Percentiles rank a stretch among this genome's conserved stretches.
Evolutionary conservation across 2,797 vertebrate genomes (phyloP).

Genomic region (Eulemur coronatus): DNA sequence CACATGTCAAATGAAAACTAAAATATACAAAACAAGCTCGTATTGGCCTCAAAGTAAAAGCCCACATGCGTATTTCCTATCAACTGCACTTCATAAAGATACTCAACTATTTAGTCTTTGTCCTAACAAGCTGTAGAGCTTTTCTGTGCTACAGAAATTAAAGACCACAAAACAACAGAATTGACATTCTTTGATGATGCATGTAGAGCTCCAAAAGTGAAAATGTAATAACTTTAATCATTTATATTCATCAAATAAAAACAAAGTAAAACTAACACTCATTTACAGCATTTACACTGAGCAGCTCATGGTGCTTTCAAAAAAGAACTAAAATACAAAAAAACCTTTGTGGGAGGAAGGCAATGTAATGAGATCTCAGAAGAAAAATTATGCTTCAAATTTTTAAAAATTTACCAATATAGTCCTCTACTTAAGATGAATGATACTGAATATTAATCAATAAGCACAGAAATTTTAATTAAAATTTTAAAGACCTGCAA

Average conservation of each 20-base stretch:
- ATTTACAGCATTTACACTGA: neutral
- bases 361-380: neutral
- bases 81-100: neutral
- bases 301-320: neutral
- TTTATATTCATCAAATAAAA: neutral
- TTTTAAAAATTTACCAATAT: neutral
- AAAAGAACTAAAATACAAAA: neutral
- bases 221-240: constrained; percentile 1
- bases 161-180: neutral
- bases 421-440: neutral
- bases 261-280: constrained; percentile 40
- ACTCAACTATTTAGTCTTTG: neutral
- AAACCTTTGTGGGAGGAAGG: neutral
- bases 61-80: neutral
- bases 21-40: neutral
- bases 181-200: neutral
- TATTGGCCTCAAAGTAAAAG: neutral
- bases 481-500: constrained; percentile 35
- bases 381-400: neutral
- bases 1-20: neutral
- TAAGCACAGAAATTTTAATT: neutral
- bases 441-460: neutral
- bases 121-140: neutral
- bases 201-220: neutral
- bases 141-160: neutral